Conservation (phyloP, 2,797 vertebrate species). For the Otolemur crassicaudatus region DNA sequence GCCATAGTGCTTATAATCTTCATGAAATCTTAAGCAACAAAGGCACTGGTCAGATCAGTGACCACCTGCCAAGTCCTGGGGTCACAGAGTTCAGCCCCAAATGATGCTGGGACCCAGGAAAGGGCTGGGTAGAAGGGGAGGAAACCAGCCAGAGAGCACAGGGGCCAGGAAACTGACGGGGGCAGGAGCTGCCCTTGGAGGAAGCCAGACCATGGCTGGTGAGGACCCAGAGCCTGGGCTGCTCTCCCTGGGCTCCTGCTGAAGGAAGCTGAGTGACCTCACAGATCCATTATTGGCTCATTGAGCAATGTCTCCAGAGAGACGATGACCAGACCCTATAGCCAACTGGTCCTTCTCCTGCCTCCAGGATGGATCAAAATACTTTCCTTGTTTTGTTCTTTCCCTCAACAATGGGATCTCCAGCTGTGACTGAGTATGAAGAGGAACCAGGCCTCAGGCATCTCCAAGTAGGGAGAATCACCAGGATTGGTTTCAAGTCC, state of each 20-base stretch:
- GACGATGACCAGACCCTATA: neutral
- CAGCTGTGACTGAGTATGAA: neutral
- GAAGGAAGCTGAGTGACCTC: neutral
- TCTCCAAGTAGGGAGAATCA: neutral
- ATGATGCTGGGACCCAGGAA: neutral
- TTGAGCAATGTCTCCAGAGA: neutral
- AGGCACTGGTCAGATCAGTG: neutral
- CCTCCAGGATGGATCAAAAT: neutral
- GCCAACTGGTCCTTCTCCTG: neutral
- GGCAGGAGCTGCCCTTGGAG: neutral
- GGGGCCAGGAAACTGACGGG: neutral
- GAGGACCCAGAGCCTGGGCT: neutral
- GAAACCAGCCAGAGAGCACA: neutral
- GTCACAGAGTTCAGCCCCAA: neutral
- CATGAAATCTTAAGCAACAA: neutral
- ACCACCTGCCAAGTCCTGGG: neutral
- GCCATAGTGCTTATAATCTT: neutral
- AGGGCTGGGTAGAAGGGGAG: neutral
- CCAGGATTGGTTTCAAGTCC: neutral
- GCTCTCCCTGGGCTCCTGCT: neutral
- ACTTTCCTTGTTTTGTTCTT: neutral
- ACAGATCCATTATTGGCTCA: neutral
- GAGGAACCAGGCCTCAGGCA: neutral
- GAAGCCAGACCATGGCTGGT: neutral
- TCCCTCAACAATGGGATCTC: neutral